Percentiles rank a stretch among this genome's conserved stretches.
These are phyloP conservation scores for Macrobrachium rosenbergii DNA, from an alignment of 1,140 invertebrate species.

Conservation along the genomic window DNA sequence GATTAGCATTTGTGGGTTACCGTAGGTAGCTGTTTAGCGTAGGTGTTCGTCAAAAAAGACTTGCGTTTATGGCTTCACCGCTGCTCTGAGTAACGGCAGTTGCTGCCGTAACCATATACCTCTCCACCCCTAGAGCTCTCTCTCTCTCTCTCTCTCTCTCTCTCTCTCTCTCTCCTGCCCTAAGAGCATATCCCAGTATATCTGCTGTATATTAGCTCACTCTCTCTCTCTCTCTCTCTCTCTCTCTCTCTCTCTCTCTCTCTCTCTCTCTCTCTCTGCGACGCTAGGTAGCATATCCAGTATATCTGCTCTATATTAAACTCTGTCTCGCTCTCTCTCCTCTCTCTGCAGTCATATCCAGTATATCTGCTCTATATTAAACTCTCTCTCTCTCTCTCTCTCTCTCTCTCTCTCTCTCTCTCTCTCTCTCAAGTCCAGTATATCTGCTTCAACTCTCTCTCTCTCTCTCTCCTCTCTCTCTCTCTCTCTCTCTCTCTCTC, in stretches of 20 bases:
- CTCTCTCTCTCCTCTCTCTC: background rate
- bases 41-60: too few species aligned
- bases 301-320: too few species aligned
- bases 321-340: slow-evolving; percentile 25
- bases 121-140: too few species aligned
- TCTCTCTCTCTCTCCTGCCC: too few species aligned
- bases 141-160: too few species aligned
- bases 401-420: slow-evolving; percentile 20
- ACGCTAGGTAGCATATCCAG: background rate
- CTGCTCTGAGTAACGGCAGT: too few species aligned
- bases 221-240: background rate
- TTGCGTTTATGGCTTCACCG: too few species aligned
- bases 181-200: background rate
- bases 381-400: too few species aligned
- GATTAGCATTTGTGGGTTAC: too few species aligned
- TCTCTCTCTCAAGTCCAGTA: too few species aligned
- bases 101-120: too few species aligned
- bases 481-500: background rate
- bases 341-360: background rate
- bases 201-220: background rate
- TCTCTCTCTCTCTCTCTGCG: background rate
- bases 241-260: background rate
- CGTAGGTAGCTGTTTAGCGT: too few species aligned
- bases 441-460: background rate
- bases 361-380: background rate